These are phyloP conservation scores for Timandra comae DNA, from an alignment of 2,888 invertebrate genomes.

Conservation along the genomic window DNA sequence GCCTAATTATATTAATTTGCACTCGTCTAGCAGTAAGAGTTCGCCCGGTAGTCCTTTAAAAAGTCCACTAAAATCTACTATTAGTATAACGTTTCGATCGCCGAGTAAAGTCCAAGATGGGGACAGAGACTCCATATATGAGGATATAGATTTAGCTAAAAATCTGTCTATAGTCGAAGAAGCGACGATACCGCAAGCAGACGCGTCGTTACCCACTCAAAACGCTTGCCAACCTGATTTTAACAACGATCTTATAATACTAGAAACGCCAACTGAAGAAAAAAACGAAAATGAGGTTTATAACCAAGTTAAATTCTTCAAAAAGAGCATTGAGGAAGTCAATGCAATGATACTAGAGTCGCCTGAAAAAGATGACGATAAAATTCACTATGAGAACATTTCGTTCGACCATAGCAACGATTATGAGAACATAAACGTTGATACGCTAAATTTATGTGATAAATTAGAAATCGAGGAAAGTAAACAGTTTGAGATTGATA, in stretches of 20 bases:
- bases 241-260: constrained; percentile 56
- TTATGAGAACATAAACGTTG: constrained; percentile 60
- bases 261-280: constrained; percentile 69
- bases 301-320: constrained; percentile 85
- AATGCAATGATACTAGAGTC: constrained; percentile 74
- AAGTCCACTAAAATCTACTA: constrained; percentile 82
- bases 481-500: constrained; percentile 47
- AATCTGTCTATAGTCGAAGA: constrained; percentile 72
- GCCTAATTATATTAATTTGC: constrained; percentile 67
- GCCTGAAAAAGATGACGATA: constrained; percentile 39
- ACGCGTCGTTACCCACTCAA: constrained; percentile 75
- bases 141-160: constrained; percentile 73
- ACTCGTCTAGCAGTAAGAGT: constrained; percentile 63
- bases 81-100: constrained; percentile 83
- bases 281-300: constrained; percentile 74
- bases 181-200: constrained; percentile 72
- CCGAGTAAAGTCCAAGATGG: constrained; percentile 74
- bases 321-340: constrained; percentile 84
- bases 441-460: constrained; percentile 52
- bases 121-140: constrained; percentile 75
- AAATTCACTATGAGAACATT: constrained; percentile 57
- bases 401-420: constrained; percentile 28
- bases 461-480: constrained; percentile 38
- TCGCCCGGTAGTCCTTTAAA: constrained; percentile 61
- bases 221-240: constrained; percentile 74